These are phyloP conservation scores for Amphiprion clarkii DNA, from an alignment of 2,797 vertebrate genomes.

Conservation along the genomic window DNA sequence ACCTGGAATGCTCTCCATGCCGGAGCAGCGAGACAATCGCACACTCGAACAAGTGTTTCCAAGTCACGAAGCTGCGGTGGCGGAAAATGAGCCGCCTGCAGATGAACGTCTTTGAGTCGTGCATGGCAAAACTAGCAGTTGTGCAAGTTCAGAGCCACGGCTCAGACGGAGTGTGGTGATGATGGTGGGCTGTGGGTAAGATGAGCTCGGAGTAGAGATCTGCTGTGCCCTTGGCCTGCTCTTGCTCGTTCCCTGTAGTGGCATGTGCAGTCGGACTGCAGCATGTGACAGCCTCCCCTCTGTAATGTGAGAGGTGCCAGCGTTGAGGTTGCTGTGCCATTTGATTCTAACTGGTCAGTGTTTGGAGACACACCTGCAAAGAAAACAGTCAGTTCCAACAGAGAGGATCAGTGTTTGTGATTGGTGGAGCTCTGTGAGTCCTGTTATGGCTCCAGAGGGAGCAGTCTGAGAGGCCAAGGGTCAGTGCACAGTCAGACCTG, in stretches of 20 bases:
- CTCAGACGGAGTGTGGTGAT: conserved; percentile 25
- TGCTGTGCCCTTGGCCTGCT: conserved; percentile 74
- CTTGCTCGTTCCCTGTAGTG: conserved; percentile 59
- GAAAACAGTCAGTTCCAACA: conserved; percentile 15
- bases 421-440: conserved; percentile 17
- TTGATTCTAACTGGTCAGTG: conserved; percentile 47
- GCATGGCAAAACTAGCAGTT: conserved; percentile 46
- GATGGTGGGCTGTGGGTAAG: conserved; percentile 61
- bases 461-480: conserved; percentile 15
- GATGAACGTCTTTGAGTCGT: conserved; percentile 12
- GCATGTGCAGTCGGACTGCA: conserved; percentile 70
- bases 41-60: conserved; percentile 11
- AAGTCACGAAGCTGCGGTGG: conserved; percentile 18
- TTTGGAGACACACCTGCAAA: conserved; percentile 26
- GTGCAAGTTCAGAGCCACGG: conserved; percentile 25
- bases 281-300: conserved; percentile 73
- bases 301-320: conserved; percentile 69
- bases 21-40: conserved; percentile 38
- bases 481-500: conserved; percentile 15
- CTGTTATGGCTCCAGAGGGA: conserved; percentile 6
- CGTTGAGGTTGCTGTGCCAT: conserved; percentile 32
- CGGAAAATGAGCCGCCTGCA: conserved; percentile 40
- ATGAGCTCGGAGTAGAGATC: conserved; percentile 51
- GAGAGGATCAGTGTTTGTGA: conserved; percentile 16
- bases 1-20: conserved; percentile 53